These are phyloP conservation scores for Galeruca laticollis DNA, from an alignment of 2,888 invertebrate genomes.

Conservation along the genomic window DNA sequence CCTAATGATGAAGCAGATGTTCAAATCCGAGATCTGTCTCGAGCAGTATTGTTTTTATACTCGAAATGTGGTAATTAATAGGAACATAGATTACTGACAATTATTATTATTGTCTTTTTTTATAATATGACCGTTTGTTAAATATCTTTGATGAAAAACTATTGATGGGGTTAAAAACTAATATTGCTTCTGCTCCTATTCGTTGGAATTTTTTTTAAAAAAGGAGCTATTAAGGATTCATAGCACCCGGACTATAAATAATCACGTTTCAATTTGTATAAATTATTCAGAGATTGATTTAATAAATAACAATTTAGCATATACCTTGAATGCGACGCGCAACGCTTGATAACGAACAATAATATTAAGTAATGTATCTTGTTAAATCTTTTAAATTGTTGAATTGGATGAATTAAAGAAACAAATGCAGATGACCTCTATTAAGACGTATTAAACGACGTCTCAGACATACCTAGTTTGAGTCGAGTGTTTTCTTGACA, in stretches of 20 bases:
- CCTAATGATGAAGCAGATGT: conserved; percentile 10
- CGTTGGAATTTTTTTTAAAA: no score
- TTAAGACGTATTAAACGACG: conserved; percentile 34
- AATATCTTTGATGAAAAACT: not conserved
- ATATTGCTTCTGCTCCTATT: no score
- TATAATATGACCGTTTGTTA: not conserved
- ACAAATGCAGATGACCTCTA: conserved; percentile 55
- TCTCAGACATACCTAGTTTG: not conserved
- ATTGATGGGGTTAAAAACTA: no score
- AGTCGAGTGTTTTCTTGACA: not conserved
- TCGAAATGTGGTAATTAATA: not conserved
- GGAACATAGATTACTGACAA: not conserved
- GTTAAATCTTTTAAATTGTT: conserved; percentile 58
- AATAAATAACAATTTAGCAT: not conserved
- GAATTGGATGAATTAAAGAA: conserved; percentile 55
- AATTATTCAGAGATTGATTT: not conserved
- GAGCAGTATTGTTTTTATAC: conserved; percentile 5
- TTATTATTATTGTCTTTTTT: not conserved
- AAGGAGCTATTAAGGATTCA: no score
- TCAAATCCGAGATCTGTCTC: conserved; percentile 5
- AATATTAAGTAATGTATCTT: conserved; percentile 56
- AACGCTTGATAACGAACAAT: conserved; percentile 10
- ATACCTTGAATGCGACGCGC: not conserved
- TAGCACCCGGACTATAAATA: not conserved
- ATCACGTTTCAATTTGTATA: not conserved